Evolutionary conservation across 2,888 invertebrate species (phyloP).

Genomic region (Augochlorella aurata): DNA sequence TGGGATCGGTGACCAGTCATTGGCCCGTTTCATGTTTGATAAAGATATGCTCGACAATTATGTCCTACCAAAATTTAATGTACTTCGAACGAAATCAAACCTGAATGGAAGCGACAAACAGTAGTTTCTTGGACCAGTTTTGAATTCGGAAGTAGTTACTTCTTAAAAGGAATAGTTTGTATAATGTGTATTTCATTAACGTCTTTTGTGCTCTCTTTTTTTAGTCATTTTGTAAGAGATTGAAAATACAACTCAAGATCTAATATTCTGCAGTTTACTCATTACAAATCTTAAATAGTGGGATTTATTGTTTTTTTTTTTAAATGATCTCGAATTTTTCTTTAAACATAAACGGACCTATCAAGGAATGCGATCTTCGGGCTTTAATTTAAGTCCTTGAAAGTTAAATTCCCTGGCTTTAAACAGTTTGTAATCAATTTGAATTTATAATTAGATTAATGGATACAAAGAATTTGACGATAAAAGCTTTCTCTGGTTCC

Average conservation of each 20-base stretch:
- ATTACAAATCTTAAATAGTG: too few species aligned
- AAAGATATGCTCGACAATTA: slow-evolving; percentile 73
- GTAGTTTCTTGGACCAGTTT: too few species aligned
- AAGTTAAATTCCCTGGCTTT: too few species aligned
- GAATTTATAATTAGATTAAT: too few species aligned
- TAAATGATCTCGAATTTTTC: too few species aligned
- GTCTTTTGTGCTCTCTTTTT: background rate
- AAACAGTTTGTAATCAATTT: too few species aligned
- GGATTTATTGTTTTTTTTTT: too few species aligned
- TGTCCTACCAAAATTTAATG: slow-evolving; percentile 66
- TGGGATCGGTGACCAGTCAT: slow-evolving; percentile 72
- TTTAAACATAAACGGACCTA: too few species aligned
- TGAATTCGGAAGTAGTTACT: background rate
- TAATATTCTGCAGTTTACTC: background rate
- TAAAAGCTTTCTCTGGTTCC: background rate
- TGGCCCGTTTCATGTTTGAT: slow-evolving; percentile 75
- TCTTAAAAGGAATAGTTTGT: background rate
- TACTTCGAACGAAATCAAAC: slow-evolving; percentile 53
- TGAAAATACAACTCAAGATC: background rate
- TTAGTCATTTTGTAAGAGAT: background rate
- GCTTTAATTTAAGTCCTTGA: too few species aligned
- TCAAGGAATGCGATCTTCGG: too few species aligned
- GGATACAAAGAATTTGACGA: too few species aligned
- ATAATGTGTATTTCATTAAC: background rate
- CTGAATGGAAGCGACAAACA: background rate